Base-by-base conservation (phyloP, 1,140 invertebrate species). In the Nomia melanderi region DNA sequence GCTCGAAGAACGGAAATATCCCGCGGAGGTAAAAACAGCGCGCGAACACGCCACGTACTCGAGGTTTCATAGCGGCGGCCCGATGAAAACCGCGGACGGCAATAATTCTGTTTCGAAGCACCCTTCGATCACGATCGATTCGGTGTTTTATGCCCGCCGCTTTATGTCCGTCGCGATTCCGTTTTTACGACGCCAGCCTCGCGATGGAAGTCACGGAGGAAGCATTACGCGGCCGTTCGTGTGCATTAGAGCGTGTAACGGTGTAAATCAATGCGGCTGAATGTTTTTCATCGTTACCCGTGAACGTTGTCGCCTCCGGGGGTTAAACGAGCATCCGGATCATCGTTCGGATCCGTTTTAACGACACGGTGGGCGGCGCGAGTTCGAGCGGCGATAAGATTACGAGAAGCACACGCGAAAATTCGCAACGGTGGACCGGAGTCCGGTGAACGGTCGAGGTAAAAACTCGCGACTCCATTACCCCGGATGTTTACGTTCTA, bases 101-200 rank as follows among this genome's bases (percentile, higher is more conserved):
- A 20, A 56, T 56, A 69, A 56, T 69, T 69, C 12, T 39, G 23
- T 56, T 69, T 29, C 23, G 7, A 69, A 56, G 66, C n/a, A 39
- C 17, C n/a, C 66, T 56, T 39, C 50, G 33, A 69, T 69, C 50
- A 50, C 50, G 50, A 69, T 56, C 50, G 50, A 56, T 56, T 36
- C 50, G 8, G 23, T 8, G 23, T 67, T 67, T 67, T 69, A 69
- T 39, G 23, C 14, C 17, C 33, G 17, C 27, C 20, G 33, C 33
- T 56, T 56, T 39, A 39, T 8, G 33, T 23, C 14, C 33, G 66
- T 27, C 53, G 39, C 39, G 66, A 69, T 39, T n/a, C 39, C 27
- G 31, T 69, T 33, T 67, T 67, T 67, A 67, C 50, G 50, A 67
- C 31, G 31, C 2, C 64, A 20, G 12, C 8, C n/a, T 53, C 31